Conservation (phyloP, 1,140 invertebrate genomes). For the Drusus annulatus region DNA sequence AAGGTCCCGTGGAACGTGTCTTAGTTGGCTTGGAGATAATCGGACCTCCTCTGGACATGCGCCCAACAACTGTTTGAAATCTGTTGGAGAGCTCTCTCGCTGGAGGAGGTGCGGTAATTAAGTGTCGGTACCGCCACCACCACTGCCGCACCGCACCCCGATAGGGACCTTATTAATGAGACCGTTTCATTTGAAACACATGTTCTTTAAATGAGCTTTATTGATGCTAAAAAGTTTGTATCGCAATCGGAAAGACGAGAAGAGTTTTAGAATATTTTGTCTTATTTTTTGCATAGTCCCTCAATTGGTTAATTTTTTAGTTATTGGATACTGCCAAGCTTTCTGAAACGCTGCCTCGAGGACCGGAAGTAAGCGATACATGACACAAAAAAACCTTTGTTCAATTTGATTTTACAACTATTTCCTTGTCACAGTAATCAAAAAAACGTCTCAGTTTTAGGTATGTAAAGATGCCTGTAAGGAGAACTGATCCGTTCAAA, state of each 20-base stretch:
- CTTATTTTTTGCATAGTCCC: too few relatives aligned
- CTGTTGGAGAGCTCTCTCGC: slow-evolving; percentile 22
- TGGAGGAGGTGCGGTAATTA: slow-evolving; percentile 47
- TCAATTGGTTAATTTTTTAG: too few relatives aligned
- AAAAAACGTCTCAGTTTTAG: too few relatives aligned
- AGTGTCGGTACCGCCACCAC: slow-evolving; percentile 21
- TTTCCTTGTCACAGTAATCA: too few relatives aligned
- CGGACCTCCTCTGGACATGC: slow-evolving; percentile 28
- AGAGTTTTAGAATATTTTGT: too few relatives aligned
- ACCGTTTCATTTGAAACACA: slow-evolving; percentile 25
- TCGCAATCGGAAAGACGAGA: neutral
- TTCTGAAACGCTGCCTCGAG: too few relatives aligned
- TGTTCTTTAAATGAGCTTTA: slow-evolving; percentile 34
- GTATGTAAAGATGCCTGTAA: too few relatives aligned
- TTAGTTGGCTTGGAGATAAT: neutral
- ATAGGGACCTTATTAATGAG: slow-evolving; percentile 20
- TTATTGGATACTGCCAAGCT: too few relatives aligned
- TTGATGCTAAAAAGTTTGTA: neutral
- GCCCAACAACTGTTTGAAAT: slow-evolving; percentile 50
- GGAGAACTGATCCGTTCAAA: too few relatives aligned
- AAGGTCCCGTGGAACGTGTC: neutral
- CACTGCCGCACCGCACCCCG: neutral
- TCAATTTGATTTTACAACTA: too few relatives aligned
- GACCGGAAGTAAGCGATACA: too few relatives aligned
- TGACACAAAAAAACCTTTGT: too few relatives aligned